Conservation (phyloP, 2,797 vertebrate genomes). For the Leuciscus waleckii region DNA sequence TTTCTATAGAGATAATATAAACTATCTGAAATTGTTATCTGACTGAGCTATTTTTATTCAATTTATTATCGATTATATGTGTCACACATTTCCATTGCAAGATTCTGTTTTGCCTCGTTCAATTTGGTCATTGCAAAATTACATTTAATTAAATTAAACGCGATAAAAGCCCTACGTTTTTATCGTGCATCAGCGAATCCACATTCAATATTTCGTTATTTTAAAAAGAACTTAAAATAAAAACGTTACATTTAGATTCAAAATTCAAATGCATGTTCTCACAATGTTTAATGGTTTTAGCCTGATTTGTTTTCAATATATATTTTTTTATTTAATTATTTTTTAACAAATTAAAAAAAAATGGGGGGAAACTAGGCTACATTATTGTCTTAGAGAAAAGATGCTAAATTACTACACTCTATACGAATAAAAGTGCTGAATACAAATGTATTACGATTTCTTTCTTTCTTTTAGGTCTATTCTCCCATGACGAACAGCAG, state of each 20-base stretch:
- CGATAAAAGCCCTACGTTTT: background rate
- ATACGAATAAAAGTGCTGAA: background rate
- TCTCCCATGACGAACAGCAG: slow-evolving; percentile 88
- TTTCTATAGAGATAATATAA: background rate
- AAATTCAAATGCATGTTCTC: background rate
- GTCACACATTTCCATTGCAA: background rate
- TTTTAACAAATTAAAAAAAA: background rate
- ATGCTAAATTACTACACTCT: background rate
- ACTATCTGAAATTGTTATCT: too few species aligned
- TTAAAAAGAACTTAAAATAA: background rate
- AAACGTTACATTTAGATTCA: background rate
- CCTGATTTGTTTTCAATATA: too few species aligned
- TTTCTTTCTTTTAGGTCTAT: slow-evolving; percentile 79
- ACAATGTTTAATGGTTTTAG: background rate
- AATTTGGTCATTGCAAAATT: background rate
- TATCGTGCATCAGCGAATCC: background rate
- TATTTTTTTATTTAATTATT: too few species aligned
- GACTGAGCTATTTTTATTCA: background rate
- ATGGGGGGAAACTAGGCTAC: too few species aligned
- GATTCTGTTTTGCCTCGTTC: background rate
- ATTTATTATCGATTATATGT: background rate
- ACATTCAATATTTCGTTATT: background rate
- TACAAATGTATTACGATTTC: background rate
- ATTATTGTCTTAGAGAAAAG: background rate
- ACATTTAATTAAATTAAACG: background rate